Conservation (phyloP, 2,113 vertebrate genomes). For the Oxygymnocypris stewartii region DNA sequence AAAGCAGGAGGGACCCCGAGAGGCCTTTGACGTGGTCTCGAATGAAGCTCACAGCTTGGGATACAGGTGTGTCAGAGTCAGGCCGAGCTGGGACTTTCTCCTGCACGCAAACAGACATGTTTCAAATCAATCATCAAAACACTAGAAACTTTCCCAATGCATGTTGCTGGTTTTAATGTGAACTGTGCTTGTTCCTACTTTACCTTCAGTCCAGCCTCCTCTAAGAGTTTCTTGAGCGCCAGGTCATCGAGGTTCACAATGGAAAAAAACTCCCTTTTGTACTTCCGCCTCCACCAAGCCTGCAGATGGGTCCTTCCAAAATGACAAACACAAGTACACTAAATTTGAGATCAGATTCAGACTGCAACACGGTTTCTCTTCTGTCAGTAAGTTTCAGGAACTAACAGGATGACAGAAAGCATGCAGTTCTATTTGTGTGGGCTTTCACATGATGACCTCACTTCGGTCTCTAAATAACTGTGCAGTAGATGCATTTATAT, state of each 20-base stretch:
- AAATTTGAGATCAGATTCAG: background rate
- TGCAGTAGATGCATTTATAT: background rate
- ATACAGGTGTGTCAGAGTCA: constrained; percentile 44
- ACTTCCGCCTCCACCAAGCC: constrained; percentile 80
- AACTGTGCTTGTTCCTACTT: background rate
- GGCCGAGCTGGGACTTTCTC: constrained; percentile 60
- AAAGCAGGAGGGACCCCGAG: constrained; percentile 68
- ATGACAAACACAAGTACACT: background rate
- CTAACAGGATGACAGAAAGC: background rate
- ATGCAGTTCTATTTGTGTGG: background rate
- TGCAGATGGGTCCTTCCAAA: constrained; percentile 47
- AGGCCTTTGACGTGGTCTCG: constrained; percentile 62
- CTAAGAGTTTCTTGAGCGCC: constrained; percentile 67
- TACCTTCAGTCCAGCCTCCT: constrained; percentile 77
- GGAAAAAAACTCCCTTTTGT: constrained; percentile 78
- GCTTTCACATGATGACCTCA: background rate
- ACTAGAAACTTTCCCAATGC: background rate
- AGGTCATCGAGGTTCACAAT: constrained; percentile 74
- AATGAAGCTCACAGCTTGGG: constrained; percentile 60
- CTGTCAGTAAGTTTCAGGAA: background rate
- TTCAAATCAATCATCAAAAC: background rate
- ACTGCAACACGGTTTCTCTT: background rate
- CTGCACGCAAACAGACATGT: constrained; percentile 55
- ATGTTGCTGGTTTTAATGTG: background rate
- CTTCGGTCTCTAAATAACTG: background rate